Conservation (phyloP, 2,888 invertebrate genomes). For the Trichopria drosophilae region DNA sequence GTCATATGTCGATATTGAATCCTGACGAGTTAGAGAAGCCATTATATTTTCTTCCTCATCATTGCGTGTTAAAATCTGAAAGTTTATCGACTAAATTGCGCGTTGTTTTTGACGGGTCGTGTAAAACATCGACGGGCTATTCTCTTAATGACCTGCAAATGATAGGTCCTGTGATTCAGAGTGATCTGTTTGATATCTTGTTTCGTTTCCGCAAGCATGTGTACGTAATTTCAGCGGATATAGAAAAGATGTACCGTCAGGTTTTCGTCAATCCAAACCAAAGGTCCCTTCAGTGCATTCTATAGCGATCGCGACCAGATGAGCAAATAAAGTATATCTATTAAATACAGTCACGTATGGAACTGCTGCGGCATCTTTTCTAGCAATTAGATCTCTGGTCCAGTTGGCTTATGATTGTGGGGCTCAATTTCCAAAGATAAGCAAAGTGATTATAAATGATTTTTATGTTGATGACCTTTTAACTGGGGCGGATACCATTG, state of each 20-base stretch:
- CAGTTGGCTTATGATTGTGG: conserved; percentile 33
- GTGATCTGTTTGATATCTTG: conserved; percentile 31
- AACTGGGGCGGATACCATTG: conserved; percentile 28
- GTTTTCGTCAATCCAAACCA: conserved; percentile 27
- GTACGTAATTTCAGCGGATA: conserved; percentile 38
- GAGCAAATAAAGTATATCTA: conserved; percentile 20
- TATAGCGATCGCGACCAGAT: conserved; percentile 34
- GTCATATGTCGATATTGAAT: no score
- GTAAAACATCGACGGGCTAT: conserved; percentile 31
- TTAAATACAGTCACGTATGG: conserved; percentile 39
- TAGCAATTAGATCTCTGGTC: conserved; percentile 33
- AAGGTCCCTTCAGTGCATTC: conserved; percentile 36
- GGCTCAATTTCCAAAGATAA: conserved; percentile 24
- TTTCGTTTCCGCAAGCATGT: conserved; percentile 31
- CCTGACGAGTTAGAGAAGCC: no score
- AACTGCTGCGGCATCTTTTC: conserved; percentile 35
- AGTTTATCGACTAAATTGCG: conserved; percentile 42
- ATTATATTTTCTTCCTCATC: conserved; percentile 44
- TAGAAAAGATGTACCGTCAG: conserved; percentile 42
- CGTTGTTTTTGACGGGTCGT: conserved; percentile 46
- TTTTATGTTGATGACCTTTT: conserved; percentile 43
- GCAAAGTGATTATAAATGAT: no score
- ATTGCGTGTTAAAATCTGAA: conserved; percentile 34
- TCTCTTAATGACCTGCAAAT: conserved; percentile 38
- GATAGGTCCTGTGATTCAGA: conserved; percentile 36